phyloP scores from a whole-genome alignment of 2,888 invertebrate species.

The Cenopis cana region DNA sequence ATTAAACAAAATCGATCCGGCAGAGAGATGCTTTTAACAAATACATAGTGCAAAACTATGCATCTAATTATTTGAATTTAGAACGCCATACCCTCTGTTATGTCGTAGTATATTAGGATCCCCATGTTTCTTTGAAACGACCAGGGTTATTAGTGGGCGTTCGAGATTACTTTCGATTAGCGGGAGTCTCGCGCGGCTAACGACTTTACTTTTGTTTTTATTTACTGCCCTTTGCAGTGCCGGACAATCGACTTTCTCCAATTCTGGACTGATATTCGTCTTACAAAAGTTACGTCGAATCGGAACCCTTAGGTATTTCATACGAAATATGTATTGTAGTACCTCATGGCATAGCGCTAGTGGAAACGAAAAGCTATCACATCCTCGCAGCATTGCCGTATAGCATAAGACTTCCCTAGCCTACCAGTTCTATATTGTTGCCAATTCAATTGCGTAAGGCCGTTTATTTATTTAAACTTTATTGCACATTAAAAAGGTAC shows the following conservation, averaged over 20 bases:
- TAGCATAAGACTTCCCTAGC: too few relatives aligned
- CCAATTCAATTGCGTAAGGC: too few relatives aligned
- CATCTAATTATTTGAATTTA: too few relatives aligned
- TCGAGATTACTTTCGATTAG: conserved; percentile 27
- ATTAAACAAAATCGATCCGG: neutral
- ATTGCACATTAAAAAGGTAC: too few relatives aligned
- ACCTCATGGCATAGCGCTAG: too few relatives aligned
- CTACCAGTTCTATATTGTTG: too few relatives aligned
- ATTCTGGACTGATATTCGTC: neutral
- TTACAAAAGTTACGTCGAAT: neutral
- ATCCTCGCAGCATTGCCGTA: too few relatives aligned
- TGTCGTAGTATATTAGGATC: neutral
- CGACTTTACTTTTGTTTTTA: conserved; percentile 32
- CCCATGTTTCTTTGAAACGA: conserved; percentile 9
- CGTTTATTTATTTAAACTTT: too few relatives aligned
- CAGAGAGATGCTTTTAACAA: neutral
- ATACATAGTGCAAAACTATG: neutral
- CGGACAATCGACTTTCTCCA: neutral
- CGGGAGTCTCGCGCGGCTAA: conserved; percentile 23
- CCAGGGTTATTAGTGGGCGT: conserved; percentile 19
- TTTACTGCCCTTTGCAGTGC: conserved; percentile 2
- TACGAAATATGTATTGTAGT: too few relatives aligned
- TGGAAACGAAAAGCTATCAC: too few relatives aligned
- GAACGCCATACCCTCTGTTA: neutral
- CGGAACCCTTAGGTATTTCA: neutral